Percentiles rank a stretch among this genome's conserved stretches.
phyloP scores from a whole-genome alignment of 2,113 vertebrate genomes.

The Silurus meridionalis region DNA sequence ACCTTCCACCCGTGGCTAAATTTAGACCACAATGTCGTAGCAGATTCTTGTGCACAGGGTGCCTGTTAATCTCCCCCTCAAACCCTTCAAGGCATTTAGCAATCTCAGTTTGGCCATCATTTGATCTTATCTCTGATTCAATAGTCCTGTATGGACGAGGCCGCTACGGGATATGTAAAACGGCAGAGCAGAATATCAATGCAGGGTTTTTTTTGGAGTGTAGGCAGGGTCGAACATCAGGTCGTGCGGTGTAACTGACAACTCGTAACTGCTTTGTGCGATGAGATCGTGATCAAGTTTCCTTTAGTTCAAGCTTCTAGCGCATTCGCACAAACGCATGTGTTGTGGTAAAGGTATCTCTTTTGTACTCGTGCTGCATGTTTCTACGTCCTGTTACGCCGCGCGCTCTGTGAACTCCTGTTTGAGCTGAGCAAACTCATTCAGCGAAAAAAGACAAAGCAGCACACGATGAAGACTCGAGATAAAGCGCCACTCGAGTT shows the following conservation, averaged over 20 bases:
- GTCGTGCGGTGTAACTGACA: conserved; percentile 21
- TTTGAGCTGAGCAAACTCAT: not conserved
- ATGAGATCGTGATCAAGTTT: not conserved
- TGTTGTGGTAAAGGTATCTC: conserved; percentile 34
- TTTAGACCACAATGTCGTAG: conserved; percentile 39
- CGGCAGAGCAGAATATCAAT: conserved; percentile 23
- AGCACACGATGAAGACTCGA: not conserved
- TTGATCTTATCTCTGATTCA: conserved; percentile 51
- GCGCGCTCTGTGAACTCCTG: conserved; percentile 19
- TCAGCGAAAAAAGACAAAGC: not conserved
- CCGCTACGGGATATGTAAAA: conserved; percentile 50
- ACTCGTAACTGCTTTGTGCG: not conserved
- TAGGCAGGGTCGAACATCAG: not conserved
- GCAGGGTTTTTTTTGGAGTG: not conserved
- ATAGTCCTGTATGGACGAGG: conserved; percentile 38
- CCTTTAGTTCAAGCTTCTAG: not conserved
- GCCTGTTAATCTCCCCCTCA: not conserved
- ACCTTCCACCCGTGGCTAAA: conserved; percentile 45
- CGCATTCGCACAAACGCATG: not conserved
- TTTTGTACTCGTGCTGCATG: not conserved
- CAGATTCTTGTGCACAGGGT: conserved; percentile 38
- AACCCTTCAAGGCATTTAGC: conserved; percentile 18
- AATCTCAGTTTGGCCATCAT: conserved; percentile 57
- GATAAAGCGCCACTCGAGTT: not conserved
- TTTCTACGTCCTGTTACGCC: conserved; percentile 22